Evolutionary conservation across 2,113 vertebrate genomes (phyloP), one percentile per base, ranked within the genome.

Genomic region (Lichenostomus cassidix): DNA sequence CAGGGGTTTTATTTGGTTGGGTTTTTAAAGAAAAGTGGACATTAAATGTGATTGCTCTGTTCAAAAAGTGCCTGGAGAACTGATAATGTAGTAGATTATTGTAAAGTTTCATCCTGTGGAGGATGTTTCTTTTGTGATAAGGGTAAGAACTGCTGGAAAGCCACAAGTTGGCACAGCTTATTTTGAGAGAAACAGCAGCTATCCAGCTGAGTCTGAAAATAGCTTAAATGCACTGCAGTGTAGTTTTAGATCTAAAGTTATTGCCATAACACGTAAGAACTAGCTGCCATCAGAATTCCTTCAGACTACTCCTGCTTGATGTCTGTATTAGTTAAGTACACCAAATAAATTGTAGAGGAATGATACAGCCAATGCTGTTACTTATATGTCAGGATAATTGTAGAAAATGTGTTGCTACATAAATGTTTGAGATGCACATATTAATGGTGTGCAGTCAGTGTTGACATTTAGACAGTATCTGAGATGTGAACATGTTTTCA

Each of bases 1-100:
- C 4, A 22, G 41, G 28, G 31, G 21, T 1, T 42, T 68, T 69
- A 31, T 83, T 69, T 55, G 0, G 5, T 39, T 56, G 1, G 0
- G 8, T 35, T 81, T n/a, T 74, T 59, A 4, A 82, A 58, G 49
- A 49, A 39, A 53, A 69, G 21, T 7, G 3, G 49, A 10, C 2
- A 4, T 23, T 78, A 76, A 65, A 37, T 58, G 39, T 42, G 65
- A n/a, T 47, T 42, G 25, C 17, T 68, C 58, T 28, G 35, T 68
- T 88, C 52, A 80, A 42, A 74, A 81, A 42, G 11, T 31, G 8
- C 41, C 64, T 23, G 53, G 10, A 80, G 63, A 85, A 29, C 58
- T 53, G 49, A 53, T 55, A 33, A 44, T 62, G 71, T 20, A 49
- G 60, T 64, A 29, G 11, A 20, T 52, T 87, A 28, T 62, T 41